phyloP scores from a whole-genome alignment of 2,113 vertebrate species.

The Cyanoramphus novaezelandiae region DNA sequence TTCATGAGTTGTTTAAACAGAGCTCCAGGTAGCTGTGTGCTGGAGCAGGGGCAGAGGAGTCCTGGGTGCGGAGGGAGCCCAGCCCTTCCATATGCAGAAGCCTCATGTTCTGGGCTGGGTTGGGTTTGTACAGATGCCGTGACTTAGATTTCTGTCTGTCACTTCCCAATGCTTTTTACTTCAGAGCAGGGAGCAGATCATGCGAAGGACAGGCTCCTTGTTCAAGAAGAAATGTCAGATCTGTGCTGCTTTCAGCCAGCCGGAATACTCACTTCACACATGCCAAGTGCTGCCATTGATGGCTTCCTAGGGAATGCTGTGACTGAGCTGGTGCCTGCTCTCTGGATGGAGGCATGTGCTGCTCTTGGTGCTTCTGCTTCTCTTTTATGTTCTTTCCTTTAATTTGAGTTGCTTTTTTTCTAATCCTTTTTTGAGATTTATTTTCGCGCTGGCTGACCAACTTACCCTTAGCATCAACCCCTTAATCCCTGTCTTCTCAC shows the following conservation, averaged over 20 bases:
- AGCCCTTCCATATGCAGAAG: neutral
- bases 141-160: neutral
- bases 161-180: neutral
- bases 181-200: neutral
- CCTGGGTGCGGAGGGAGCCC: neutral
- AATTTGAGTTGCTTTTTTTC: neutral
- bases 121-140: neutral
- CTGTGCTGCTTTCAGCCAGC: neutral
- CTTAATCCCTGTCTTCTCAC: conserved; percentile 69
- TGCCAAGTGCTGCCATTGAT: neutral
- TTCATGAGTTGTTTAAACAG: neutral
- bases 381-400: neutral
- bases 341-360: conserved; percentile 6
- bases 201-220: neutral
- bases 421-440: neutral
- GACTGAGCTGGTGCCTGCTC: neutral
- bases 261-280: neutral
- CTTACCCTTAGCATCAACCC: conserved; percentile 36
- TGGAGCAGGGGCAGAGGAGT: neutral
- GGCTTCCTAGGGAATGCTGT: neutral
- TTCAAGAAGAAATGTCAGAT: neutral
- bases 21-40: neutral
- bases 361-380: conserved; percentile 38
- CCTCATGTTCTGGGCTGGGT: neutral
- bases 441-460: conserved; percentile 43